Percentiles rank a stretch among this genome's conserved stretches.
These are phyloP conservation scores for Molossus alvarezi DNA, from an alignment of 2,797 vertebrate species.

Conservation along the genomic window DNA sequence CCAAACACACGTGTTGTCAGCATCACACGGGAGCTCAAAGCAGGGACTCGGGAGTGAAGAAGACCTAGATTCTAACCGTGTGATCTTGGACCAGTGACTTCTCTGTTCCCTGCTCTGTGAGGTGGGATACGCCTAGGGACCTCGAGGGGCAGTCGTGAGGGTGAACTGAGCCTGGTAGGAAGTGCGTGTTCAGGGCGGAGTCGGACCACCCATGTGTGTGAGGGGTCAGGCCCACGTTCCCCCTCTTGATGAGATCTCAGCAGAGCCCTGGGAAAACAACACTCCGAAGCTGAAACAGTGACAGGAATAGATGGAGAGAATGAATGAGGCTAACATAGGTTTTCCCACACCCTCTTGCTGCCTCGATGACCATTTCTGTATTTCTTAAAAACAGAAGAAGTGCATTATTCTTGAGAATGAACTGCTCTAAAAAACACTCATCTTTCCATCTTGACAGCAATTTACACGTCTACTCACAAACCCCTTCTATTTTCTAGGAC, in stretches of 20 bases:
- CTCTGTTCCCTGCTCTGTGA: background rate
- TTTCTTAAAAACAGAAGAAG: slow-evolving; percentile 79
- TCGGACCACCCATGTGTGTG: rapidly evolving
- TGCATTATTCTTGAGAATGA: slow-evolving; percentile 72
- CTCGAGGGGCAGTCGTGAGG: background rate
- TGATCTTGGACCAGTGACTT: background rate
- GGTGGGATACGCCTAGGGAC: rapidly evolving
- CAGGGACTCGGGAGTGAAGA: rapidly evolving
- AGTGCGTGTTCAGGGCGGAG: background rate
- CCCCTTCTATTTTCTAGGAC: background rate
- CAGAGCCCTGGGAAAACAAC: background rate
- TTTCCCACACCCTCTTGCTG: background rate
- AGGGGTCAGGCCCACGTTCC: rapidly evolving
- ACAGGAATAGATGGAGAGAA: background rate
- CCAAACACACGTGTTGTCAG: rapidly evolving
- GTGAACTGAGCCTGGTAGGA: background rate
- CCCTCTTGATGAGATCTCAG: background rate
- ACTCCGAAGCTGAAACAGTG: background rate
- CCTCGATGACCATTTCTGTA: slow-evolving; percentile 74
- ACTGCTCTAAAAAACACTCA: slow-evolving; percentile 62
- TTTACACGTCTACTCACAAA: background rate
- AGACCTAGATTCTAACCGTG: background rate
- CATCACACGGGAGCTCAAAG: background rate
- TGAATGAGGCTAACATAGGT: rapidly evolving
- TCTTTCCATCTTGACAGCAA: background rate